phyloP scores from a whole-genome alignment of 2,113 vertebrate genomes.

The Cettia cetti region DNA sequence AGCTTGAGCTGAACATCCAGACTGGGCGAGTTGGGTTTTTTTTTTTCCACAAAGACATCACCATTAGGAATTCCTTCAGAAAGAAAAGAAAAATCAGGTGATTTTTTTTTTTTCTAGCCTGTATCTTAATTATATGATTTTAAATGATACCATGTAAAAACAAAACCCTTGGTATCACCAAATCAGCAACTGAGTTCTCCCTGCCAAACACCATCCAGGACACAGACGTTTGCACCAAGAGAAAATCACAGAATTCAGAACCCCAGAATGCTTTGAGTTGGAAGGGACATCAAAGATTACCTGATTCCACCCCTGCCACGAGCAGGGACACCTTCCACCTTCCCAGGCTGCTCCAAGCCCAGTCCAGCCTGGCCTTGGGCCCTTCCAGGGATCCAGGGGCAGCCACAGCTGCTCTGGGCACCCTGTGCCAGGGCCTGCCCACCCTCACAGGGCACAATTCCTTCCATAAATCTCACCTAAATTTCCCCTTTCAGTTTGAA shows the following conservation, averaged over 20 bases:
- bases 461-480: neutral
- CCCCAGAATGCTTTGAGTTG: neutral
- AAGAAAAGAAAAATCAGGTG: neutral
- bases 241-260: neutral
- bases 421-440: neutral
- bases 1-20: neutral
- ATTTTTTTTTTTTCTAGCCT: neutral
- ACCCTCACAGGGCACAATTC: rapidly evolving
- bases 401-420: neutral
- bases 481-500: neutral
- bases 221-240: neutral
- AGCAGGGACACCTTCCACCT: rapidly evolving
- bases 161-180: neutral
- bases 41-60: neutral
- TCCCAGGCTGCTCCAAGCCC: neutral
- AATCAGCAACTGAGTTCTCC: neutral
- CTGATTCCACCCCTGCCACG: neutral
- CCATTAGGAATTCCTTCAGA: neutral
- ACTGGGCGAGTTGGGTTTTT: neutral
- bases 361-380: rapidly evolving
- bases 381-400: neutral
- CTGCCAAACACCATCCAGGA: neutral
- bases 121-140: neutral
- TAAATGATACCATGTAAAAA: neutral
- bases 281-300: neutral